These are phyloP conservation scores for Acanthopleura granulata DNA, from an alignment of 2,888 invertebrate genomes.

Conservation along the genomic window DNA sequence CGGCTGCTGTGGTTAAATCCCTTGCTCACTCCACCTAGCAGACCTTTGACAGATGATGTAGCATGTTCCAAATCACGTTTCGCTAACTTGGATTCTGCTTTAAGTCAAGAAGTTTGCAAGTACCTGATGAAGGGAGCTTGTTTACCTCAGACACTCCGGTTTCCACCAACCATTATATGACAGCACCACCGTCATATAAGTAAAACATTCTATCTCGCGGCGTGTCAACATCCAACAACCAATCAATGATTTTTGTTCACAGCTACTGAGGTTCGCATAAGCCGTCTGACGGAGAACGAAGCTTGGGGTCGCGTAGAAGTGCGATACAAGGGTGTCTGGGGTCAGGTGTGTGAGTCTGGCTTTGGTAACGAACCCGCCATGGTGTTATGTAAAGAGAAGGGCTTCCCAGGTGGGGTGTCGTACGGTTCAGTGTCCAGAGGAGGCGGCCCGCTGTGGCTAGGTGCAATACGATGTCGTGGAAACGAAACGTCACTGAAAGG, in stretches of 20 bases:
- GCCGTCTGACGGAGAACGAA: constrained; percentile 23
- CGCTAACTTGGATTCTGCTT: neutral
- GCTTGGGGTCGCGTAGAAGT: constrained; percentile 23
- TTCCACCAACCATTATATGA: too few species aligned
- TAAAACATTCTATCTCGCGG: too few species aligned
- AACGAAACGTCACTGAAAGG: constrained; percentile 35
- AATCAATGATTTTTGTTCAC: too few species aligned
- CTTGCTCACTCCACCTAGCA: too few species aligned
- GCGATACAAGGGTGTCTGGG: constrained; percentile 17
- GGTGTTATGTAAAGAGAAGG: constrained; percentile 7
- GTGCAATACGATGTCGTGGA: neutral
- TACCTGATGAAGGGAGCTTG: neutral
- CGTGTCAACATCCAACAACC: neutral
- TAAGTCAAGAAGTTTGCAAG: neutral
- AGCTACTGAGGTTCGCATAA: constrained; percentile 41
- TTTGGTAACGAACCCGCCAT: constrained; percentile 9
- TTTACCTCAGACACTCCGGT: too few species aligned
- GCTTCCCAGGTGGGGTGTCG: constrained; percentile 7
- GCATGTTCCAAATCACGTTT: too few species aligned
- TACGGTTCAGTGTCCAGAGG: neutral
- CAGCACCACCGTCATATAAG: too few species aligned
- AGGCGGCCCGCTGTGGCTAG: neutral
- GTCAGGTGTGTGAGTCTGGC: constrained; percentile 19
- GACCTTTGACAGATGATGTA: too few species aligned
- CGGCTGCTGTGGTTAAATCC: too few species aligned